Base-by-base conservation (phyloP, 2,888 invertebrate genomes). In the Habrosyne pyritoides region DNA sequence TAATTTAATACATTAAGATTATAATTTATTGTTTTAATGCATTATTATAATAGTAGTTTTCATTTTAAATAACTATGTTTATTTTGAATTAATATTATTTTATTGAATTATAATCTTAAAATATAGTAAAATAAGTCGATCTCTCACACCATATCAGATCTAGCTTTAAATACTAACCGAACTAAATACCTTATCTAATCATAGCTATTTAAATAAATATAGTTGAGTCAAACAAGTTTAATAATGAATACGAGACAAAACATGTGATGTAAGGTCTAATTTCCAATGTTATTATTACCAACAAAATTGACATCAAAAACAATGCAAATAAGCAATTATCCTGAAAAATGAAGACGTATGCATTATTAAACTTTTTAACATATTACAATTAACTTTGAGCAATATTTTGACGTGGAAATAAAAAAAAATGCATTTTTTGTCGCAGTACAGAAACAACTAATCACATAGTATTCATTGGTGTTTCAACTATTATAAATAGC, bases 381-480 rank as follows among this genome's bases (percentile, higher is more conserved):
- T 67, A 68, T 64, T 64, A 64, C 67, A 69, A 66, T 67, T 72
- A 71, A 64, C 61, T 69, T 83, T 89, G 88, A 89, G 89, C 90
- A 90, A 89, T 72, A 75, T 67, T 71, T 79, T 69, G 64, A 73
- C 64, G 66, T 61, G 51, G 59, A 58, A 55, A 58, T 26, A 54
- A 73, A 69, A 63, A 61, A 83, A 87, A 85, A 87, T 84, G 87
- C 84, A 74, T 74, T 64, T 57, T 55, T 67, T 70, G n/a, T n/a
- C 57, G 8, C 42, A 42, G 2, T 61, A 69, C 57, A 68, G 60
- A 77, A 71, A 68, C 67, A 74, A 70, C 68, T 73, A 76, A 71
- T 73, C 81, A 33, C n/a, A 5, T 33, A 84, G 76, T 78, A 75
- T 78, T 90, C 87, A 89, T 91, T 90, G 90, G 88, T 89, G 83